phyloP scores from a whole-genome alignment of 2,113 vertebrate species.

The human (Homo sapiens) region DNA sequence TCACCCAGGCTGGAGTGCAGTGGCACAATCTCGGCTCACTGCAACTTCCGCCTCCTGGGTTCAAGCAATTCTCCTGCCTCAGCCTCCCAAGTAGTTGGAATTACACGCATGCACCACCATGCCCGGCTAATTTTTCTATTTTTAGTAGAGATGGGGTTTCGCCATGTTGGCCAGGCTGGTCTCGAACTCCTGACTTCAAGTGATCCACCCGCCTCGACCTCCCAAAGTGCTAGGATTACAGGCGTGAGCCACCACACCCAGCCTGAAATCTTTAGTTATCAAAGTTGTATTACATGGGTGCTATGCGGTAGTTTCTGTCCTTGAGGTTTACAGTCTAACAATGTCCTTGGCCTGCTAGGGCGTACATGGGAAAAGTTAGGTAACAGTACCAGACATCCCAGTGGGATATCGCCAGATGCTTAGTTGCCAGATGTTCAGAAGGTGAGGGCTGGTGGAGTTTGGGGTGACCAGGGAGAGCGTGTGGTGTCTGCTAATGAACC shows the following conservation, averaged over 20 bases:
- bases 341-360: neutral
- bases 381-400: neutral
- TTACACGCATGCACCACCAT: neutral
- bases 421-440: neutral
- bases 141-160: neutral
- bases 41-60: neutral
- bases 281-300: neutral
- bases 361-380: neutral
- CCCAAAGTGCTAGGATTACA: neutral
- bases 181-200: neutral
- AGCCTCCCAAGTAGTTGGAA: neutral
- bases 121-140: neutral
- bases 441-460: neutral
- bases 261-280: neutral
- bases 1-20: neutral
- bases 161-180: neutral
- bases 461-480: too few relatives aligned
- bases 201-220: neutral
- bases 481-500: neutral
- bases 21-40: neutral
- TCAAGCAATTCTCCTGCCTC: neutral
- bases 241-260: neutral
- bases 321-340: too few relatives aligned
- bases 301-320: neutral
- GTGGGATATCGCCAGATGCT: neutral